phyloP scores from a whole-genome alignment of 2,113 vertebrate genomes.

The Panthera tigris region DNA sequence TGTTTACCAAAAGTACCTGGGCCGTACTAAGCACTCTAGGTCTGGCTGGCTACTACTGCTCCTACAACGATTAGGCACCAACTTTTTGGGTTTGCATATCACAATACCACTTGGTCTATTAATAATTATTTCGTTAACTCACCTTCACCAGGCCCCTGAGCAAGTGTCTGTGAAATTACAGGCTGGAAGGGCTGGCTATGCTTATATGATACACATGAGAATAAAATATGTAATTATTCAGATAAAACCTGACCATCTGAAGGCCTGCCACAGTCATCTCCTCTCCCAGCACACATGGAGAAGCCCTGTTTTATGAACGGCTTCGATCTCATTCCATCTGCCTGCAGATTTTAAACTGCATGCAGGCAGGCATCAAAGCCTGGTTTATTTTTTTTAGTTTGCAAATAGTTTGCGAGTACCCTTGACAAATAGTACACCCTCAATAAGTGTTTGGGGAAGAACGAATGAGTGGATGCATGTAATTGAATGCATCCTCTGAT shows the following conservation, averaged over 20 bases:
- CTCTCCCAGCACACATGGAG: not conserved
- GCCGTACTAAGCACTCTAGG: not conserved
- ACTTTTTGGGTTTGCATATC: not conserved
- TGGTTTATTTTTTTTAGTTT: not conserved
- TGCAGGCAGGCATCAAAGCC: not conserved
- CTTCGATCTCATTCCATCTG: not conserved
- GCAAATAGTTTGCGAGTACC: not conserved
- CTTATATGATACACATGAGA: not conserved
- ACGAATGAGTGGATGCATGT: not conserved
- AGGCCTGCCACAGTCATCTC: not conserved
- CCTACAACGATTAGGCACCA: not conserved
- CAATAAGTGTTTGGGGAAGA: not conserved
- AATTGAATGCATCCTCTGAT: not conserved
- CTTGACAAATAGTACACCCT: not conserved
- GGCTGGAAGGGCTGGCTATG: not conserved
- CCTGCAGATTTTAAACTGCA: not conserved
- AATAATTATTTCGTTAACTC: not conserved
- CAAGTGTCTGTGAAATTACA: not conserved
- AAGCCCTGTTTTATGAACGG: not conserved
- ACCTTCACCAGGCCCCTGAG: not conserved
- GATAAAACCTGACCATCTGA: not conserved
- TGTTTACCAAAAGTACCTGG: not conserved
- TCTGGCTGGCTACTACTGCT: not conserved
- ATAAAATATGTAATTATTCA: not conserved
- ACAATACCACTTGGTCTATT: not conserved